These are phyloP conservation scores for Caretta caretta DNA, from an alignment of 2,113 vertebrate genomes.

Conservation along the genomic window DNA sequence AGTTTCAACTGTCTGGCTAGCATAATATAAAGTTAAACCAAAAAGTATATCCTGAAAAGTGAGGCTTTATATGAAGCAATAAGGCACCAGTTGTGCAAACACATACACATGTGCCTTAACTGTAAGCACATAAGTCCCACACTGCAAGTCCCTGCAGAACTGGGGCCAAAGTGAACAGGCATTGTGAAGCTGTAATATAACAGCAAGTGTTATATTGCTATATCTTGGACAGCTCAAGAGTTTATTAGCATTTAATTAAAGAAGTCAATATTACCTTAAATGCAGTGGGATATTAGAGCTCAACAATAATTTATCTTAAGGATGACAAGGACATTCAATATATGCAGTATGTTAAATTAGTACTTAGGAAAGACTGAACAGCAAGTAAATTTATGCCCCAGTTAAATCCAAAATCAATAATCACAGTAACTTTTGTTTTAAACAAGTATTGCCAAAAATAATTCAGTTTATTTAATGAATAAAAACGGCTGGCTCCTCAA, in stretches of 20 bases:
- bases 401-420: background rate
- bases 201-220: background rate
- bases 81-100: constrained; percentile 5
- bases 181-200: background rate
- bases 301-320: constrained; percentile 42
- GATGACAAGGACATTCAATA: constrained; percentile 50
- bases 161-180: background rate
- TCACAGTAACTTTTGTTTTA: constrained; percentile 3
- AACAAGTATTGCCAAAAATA: background rate
- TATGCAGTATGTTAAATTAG: constrained; percentile 54
- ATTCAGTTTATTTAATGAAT: constrained; percentile 31
- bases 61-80: constrained; percentile 15
- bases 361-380: constrained; percentile 30
- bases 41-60: constrained; percentile 2
- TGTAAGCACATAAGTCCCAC: background rate
- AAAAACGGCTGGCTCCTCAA: constrained; percentile 32
- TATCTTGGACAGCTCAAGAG: constrained; percentile 33
- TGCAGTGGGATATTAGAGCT: background rate
- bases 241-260: constrained; percentile 36
- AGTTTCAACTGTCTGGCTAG: constrained; percentile 35
- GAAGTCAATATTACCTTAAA: constrained; percentile 23
- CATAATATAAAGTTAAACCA: background rate
- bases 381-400: constrained; percentile 31
- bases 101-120: background rate
- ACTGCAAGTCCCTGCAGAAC: background rate